Evolutionary conservation across 2,888 invertebrate genomes (phyloP), one percentile per base, ranked within the genome.

Genomic region (Invenusta paracnida): DNA sequence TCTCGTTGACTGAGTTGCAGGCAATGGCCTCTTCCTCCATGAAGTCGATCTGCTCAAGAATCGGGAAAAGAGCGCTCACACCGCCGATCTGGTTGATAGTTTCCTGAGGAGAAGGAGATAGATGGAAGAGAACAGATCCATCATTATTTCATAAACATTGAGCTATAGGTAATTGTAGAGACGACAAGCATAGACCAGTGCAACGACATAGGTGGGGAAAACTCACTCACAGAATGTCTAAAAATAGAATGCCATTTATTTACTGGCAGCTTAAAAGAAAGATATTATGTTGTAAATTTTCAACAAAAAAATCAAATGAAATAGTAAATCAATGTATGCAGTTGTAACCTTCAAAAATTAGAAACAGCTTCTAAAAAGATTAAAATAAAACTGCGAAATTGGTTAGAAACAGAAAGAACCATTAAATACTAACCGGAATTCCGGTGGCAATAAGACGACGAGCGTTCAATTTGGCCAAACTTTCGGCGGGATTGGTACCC

Each of bases 71-170:
- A 25, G 93, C 93, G 88, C 93, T 93, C n/a, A 94, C 91, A 0
- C 94, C 93, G 13, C 94, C 94, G 83, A 94, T 92, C 87, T 93
- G 93, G 89, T 93, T 93, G 81, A 94, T 90, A 2, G 85, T 85
- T n/a, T 67, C 86, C 85, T 85, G 73, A 5, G n/a, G n/a, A 48
- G 48, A 23, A 73, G 73, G 2, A 23, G 73, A 73, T 2, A 73
- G 73, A 73, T 5, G 23, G 73, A 73, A 23, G 23, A 73, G 73
- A 73, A 2, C 5, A 23, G 48, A 11, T 11, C 11, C 48, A 5
- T 17, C 17, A 5, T 48, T 48, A 17, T 48, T 48, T n/a, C n/a
- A n/a, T n/a, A n/a, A n/a, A n/a, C n/a, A n/a, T n/a, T n/a, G n/a
- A n/a, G 48, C 5, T 48, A 48, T 17, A 48, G 48, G 48, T 11